Conservation (phyloP, 2,888 invertebrate species). For the Lasioglossum villosulum region DNA sequence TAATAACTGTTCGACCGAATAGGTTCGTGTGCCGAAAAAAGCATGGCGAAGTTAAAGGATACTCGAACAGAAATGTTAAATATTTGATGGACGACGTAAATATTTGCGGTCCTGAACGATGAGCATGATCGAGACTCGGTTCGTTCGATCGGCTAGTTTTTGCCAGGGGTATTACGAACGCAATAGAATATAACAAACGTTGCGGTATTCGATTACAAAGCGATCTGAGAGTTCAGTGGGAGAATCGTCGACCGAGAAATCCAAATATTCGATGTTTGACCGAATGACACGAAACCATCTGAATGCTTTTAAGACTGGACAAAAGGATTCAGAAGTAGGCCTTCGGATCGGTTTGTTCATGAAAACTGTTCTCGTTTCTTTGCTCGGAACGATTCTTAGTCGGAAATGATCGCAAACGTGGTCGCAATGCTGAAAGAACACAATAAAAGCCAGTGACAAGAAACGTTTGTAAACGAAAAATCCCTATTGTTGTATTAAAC, state of each 20-base stretch:
- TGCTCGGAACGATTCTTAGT: neutral
- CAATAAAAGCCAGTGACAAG: neutral
- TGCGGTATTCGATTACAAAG: slow-evolving; percentile 16
- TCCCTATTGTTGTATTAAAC: neutral
- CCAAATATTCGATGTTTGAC: slow-evolving; percentile 32
- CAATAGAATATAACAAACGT: neutral
- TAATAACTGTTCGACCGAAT: neutral
- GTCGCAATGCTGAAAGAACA: neutral
- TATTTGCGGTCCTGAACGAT: neutral
- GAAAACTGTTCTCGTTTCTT: slow-evolving; percentile 36
- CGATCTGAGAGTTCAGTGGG: neutral
- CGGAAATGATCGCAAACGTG: neutral
- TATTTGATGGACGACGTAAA: neutral
- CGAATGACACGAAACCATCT: slow-evolving; percentile 52
- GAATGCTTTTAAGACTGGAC: slow-evolving; percentile 30
- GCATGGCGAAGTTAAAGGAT: neutral
- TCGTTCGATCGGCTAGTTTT: neutral
- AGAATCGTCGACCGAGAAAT: slow-evolving; percentile 50
- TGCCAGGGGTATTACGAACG: neutral
- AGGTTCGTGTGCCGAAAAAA: neutral
- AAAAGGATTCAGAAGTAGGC: slow-evolving; percentile 46
- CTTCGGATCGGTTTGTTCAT: slow-evolving; percentile 33
- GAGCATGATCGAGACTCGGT: neutral
- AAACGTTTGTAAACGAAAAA: neutral
- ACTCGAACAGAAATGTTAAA: neutral